phyloP scores from a whole-genome alignment of 2,888 invertebrate genomes.

The Lymantria monacha region DNA sequence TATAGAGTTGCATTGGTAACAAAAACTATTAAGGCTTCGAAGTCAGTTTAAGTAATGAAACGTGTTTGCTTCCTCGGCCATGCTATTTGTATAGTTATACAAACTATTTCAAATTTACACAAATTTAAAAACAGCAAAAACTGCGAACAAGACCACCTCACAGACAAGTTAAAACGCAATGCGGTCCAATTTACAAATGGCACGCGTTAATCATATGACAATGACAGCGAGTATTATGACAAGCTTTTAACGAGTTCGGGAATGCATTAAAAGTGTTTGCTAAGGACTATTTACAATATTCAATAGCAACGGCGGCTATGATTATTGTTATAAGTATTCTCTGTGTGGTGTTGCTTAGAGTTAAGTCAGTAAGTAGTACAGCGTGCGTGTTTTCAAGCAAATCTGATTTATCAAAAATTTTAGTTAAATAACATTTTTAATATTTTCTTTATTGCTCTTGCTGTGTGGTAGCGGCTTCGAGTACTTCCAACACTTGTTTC shows the following conservation, averaged over 20 bases:
- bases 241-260: conserved; percentile 34
- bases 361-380: no score
- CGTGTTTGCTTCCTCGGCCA: background rate
- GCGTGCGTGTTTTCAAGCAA: no score
- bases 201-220: conserved; percentile 47
- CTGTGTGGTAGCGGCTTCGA: no score
- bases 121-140: conserved; percentile 11
- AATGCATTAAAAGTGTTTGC: conserved; percentile 32
- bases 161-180: conserved; percentile 40
- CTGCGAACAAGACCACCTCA: conserved; percentile 38
- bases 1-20: no score
- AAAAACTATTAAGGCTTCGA: no score
- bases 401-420: no score
- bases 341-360: no score
- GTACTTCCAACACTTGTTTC: no score
- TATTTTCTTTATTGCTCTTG: no score
- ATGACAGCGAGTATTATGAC: conserved; percentile 32
- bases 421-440: no score
- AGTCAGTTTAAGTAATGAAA: background rate
- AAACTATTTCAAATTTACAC: background rate
- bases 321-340: no score
- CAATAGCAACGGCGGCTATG: background rate
- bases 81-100: background rate
- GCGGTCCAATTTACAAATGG: conserved; percentile 46
- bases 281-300: conserved; percentile 15